Base-by-base conservation (phyloP, 2,888 invertebrate genomes). In the Meloe dianella region DNA sequence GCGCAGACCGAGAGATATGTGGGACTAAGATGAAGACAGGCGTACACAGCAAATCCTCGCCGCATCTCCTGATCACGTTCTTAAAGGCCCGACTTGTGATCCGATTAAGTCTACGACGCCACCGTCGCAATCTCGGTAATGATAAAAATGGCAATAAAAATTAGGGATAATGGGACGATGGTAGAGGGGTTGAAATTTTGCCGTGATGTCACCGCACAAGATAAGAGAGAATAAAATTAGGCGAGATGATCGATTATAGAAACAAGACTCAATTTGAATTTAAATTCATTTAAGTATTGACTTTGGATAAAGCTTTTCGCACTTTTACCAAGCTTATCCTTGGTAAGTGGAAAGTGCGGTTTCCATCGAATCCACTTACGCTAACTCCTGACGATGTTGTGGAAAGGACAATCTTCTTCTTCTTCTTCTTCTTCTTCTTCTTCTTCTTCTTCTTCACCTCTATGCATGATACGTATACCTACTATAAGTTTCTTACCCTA, bases 221-320 rank as follows among this genome's bases (percentile, higher is more conserved):
- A 81, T 80, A 80, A 81, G 77, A 86, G 85, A 85, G 87, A 87
- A 88, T 87, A 87, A 88, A 89, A 88, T 88, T 88, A 88, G 86
- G 86, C 85, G 85, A 87, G 87, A 87, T 88, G 87, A 88, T 88
- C 88, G 87, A 88, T 88, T 88, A 88, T 87, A 80, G 77, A 74
- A 77, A 77, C 78, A 76, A 75, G 75, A 69, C 86, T 65, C 72
- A 71, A 81, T 82, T 82, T 82, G 78, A 82, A 82, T 82, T 82
- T 81, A 79, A 81, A 81, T 82, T 81, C 76, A 81, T 80, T 79
- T 77, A 74, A 74, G 74, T 79, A 80, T 81, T 80, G 78, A 78
- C 71, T 77, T 77, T 77, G 75, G 78, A 77, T 87, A 71, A 77
- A 75, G 75, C 76, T 79, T 77, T 78, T 74, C 72, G 60, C 69